These are phyloP conservation scores for Taphrorychus bicolor DNA, from an alignment of 2,888 invertebrate genomes.

Conservation along the genomic window DNA sequence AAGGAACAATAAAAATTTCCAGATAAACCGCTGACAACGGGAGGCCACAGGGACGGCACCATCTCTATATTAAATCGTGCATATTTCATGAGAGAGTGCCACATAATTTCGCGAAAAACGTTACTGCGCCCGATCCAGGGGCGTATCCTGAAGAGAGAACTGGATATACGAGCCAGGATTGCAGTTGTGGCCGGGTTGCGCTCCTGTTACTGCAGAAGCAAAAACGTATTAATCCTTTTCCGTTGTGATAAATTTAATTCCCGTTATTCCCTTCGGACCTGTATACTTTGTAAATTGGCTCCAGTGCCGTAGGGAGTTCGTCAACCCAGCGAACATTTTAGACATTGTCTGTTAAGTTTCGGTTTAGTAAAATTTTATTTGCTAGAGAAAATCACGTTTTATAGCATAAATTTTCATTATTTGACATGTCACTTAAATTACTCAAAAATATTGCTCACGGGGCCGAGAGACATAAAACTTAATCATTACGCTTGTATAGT, in stretches of 20 bases:
- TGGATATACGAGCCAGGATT: neutral
- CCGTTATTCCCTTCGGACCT: constrained; percentile 24
- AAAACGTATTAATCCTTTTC: constrained; percentile 40
- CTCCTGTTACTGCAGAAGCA: constrained; percentile 4
- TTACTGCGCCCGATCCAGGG: neutral
- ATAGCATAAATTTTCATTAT: too few relatives aligned
- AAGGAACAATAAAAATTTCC: constrained; percentile 23
- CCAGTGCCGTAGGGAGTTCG: constrained; percentile 31
- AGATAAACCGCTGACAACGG: constrained; percentile 31
- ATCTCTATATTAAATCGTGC: constrained; percentile 39
- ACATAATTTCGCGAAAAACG: constrained; percentile 30
- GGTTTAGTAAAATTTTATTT: too few relatives aligned
- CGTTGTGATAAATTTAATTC: constrained; percentile 39
- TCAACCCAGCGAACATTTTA: constrained; percentile 17
- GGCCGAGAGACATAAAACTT: too few relatives aligned
- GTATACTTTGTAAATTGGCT: constrained; percentile 33
- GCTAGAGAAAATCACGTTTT: too few relatives aligned
- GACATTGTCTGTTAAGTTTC: neutral
- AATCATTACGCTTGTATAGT: too few relatives aligned
- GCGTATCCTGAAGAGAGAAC: neutral
- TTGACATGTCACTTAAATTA: too few relatives aligned
- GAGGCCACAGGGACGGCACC: constrained; percentile 3
- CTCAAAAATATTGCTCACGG: too few relatives aligned
- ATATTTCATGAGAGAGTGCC: constrained; percentile 36
- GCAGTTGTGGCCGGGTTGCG: neutral